Evolutionary conservation across 2,113 vertebrate genomes (phyloP).

Genomic region (Emydocephalus ijimae): DNA sequence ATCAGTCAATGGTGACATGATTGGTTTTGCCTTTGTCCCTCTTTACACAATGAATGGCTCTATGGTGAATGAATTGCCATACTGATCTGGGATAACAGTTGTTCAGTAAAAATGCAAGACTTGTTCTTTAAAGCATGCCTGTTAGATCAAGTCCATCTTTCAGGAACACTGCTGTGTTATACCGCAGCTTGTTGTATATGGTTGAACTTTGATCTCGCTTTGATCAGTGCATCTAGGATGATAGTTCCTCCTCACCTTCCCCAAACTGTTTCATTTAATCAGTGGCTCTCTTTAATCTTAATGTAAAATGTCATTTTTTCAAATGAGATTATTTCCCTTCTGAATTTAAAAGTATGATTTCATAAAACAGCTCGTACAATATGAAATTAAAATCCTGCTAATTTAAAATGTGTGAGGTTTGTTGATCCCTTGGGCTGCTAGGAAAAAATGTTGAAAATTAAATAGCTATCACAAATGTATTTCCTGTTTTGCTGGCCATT

Average conservation of each 20-base stretch:
- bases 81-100: not conserved
- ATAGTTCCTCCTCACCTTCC: too few relatives aligned
- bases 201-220: not conserved
- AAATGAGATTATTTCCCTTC: conserved; percentile 10
- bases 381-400: not conserved
- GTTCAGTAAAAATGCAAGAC: not conserved
- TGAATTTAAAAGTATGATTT: not conserved
- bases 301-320: not conserved
- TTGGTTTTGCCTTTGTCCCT: not conserved
- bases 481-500: conserved; percentile 10
- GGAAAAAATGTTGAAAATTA: not conserved
- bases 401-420: conserved; percentile 15
- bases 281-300: not conserved
- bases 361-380: conserved; percentile 8
- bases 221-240: not conserved
- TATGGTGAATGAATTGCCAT: not conserved
- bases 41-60: not conserved
- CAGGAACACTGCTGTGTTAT: not conserved
- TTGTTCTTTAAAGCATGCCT: not conserved
- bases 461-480: not conserved
- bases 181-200: not conserved
- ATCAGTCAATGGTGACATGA: not conserved
- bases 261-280: not conserved
- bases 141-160: too few relatives aligned
- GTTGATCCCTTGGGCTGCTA: conserved; percentile 1